These are phyloP conservation scores for Anas platyrhynchos DNA, from an alignment of 2,113 vertebrate genomes.

Conservation along the genomic window DNA sequence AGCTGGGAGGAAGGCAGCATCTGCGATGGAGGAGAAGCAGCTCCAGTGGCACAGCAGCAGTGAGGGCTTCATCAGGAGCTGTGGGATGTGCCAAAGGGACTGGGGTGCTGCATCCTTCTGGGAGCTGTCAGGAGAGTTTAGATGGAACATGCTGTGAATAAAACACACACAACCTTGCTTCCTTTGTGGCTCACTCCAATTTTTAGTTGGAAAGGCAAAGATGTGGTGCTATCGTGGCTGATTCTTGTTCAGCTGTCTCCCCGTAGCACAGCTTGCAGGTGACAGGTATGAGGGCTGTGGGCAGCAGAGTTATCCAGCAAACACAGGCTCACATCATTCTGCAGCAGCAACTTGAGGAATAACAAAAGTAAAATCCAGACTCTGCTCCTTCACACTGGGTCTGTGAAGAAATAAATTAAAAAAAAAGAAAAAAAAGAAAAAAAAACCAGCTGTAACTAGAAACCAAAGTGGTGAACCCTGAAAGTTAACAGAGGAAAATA, in stretches of 20 bases:
- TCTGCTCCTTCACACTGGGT: neutral
- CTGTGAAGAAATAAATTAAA: neutral
- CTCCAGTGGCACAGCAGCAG: neutral
- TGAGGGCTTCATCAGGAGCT: neutral
- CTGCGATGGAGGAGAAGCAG: neutral
- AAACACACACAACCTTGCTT: neutral
- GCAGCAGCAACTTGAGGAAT: neutral
- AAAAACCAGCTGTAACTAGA: neutral
- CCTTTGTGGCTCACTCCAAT: fast-evolving
- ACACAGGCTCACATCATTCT: neutral
- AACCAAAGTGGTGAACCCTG: neutral
- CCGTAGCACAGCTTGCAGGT: neutral
- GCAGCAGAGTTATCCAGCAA: neutral
- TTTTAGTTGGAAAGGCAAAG: neutral
- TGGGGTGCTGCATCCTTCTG: neutral
- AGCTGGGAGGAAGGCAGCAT: neutral
- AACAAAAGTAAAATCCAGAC: neutral
- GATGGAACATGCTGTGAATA: neutral
- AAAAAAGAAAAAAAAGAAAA: too few species aligned
- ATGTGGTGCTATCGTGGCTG: neutral
- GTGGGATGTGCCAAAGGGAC: neutral
- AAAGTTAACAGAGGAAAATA: fast-evolving
- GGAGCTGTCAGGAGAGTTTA: neutral
- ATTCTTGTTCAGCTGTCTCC: neutral
- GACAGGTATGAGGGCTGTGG: neutral